Evolutionary conservation across 2,888 invertebrate species (phyloP), one percentile per base, ranked within the genome.

Genomic region (Euzophera pinguis): DNA sequence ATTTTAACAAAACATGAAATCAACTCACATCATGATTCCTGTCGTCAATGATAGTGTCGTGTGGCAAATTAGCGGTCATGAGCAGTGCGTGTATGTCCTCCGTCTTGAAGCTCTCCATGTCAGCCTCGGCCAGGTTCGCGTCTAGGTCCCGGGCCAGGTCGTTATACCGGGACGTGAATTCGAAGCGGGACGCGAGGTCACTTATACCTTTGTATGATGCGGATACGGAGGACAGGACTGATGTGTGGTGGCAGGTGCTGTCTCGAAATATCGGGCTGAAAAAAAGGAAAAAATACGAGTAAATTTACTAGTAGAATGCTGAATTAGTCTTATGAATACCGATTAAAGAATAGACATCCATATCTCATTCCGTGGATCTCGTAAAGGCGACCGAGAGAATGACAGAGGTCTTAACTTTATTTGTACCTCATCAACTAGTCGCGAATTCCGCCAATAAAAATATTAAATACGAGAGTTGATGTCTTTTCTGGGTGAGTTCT

Each of bases 31-130:
- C 89, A 71, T 89, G 88, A 61, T 85, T 81, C 69, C 87, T 80
- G 62, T 88, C 86, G 69, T 88, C 85, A 54, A 71, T 79, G 65
- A 92, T 91, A 92, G 84, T 71, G 77, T 88, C 94, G 64, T 93
- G 93, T 53, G 95, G 95, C 73, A 95, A 88, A 75, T 94, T 94
- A 62, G 95, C 94, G 69, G 89, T 89, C 89, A 90, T 85, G 59
- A 97, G 92, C 70, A 97, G 91, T 62, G 96, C 95, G 76, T 96
- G 96, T 67, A 98, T 97, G 75, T 98, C 97, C 84, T 97, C 96
- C 16, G 97, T 95, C 64, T 95, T 93, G 86, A 97, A 97, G 81
- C 96, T 96, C 84, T 98, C 97, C 95, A 98, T 98, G 84, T 98
- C 98, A 53, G 97, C 97, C 85, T 98, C 97, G 39, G 98, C 98